Percentiles rank a stretch among this genome's conserved stretches.
Evolutionary conservation across 30 jellyfish, hydroid and myxozoan genomes (phyloP).

Genomic region (Hydractinia symbiolongicarpus): DNA sequence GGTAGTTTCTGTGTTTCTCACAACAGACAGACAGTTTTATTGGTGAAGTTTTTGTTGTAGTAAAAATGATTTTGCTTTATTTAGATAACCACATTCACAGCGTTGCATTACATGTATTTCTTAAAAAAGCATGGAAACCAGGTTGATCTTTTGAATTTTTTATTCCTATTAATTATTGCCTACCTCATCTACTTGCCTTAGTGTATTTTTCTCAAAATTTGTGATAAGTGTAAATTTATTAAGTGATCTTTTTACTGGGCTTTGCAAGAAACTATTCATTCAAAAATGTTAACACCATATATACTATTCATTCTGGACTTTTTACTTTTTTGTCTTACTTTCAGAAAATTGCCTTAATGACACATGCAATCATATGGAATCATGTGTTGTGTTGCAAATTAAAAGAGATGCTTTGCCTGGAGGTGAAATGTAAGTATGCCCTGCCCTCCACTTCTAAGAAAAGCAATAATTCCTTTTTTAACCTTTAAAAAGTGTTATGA

Average conservation of each 20-base stretch:
- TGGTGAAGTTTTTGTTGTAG: background rate
- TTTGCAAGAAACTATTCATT: background rate
- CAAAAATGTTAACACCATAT: background rate
- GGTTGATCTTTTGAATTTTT: background rate
- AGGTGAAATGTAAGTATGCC: background rate
- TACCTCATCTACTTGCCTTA: too few relatives aligned
- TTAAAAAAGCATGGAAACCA: background rate
- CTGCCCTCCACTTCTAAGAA: too few relatives aligned
- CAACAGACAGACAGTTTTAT: background rate
- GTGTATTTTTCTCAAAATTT: too few relatives aligned
- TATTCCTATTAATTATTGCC: too few relatives aligned
- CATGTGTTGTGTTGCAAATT: slow-evolving; percentile 14
- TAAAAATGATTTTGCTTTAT: background rate
- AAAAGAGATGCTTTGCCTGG: slow-evolving; percentile 6
- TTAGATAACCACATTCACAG: slow-evolving; percentile 17
- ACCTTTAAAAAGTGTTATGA: too few relatives aligned
- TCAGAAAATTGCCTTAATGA: background rate
- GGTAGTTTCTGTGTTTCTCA: background rate
- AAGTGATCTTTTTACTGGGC: too few relatives aligned
- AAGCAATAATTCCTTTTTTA: too few relatives aligned
- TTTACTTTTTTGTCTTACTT: background rate
- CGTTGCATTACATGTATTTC: slow-evolving; percentile 9
- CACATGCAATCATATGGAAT: background rate
- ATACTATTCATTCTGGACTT: background rate
- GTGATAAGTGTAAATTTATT: too few relatives aligned